Base-by-base conservation (phyloP, 1,140 invertebrate species). In the Ptiloglossa arizonensis region DNA sequence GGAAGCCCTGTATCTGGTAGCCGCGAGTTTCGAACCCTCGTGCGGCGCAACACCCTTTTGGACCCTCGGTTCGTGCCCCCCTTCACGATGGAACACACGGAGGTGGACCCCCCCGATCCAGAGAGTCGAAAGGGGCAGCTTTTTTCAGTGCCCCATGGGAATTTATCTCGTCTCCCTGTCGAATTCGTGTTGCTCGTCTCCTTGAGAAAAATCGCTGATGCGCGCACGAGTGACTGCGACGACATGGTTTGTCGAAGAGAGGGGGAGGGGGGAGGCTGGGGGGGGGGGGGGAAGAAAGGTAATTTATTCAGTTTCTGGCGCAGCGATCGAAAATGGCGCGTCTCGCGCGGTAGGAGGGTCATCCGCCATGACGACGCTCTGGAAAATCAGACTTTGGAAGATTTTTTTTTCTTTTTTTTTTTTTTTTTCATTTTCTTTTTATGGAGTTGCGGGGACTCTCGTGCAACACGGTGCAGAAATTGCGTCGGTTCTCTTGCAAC, bases 1-100 rank as follows among this genome's bases (percentile, higher is more conserved):
- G 66, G 62, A 87, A 66, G 9, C 70, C 41, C 68, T 67, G 78
- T 75, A 76, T 50, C 29, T 67, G n/a, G n/a, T n/a, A 9, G 24
- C 29, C 81, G 64, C 66, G 57, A 68, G 54, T 54, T 81, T 68
- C 77, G 50, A 32, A 32, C 13, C 52, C 60, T 44, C 9, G 3
- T 19, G 5, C 17, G n/a, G 15, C n/a, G n/a, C n/a, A n/a, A n/a
- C n/a, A n/a, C n/a, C n/a, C n/a, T n/a, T 70, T 44, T 56, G 72
- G 29, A 76, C 57, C 78, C 54, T 79, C n/a, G n/a, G n/a, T n/a
- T n/a, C 54, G n/a, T 38, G 8, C n/a, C 17, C 70, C 69, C 46
- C 13, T 73, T n/a, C n/a, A n/a, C 63, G 64, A 24, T 19, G 56
- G 52, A 73, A 62, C 54, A 69, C 24, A 27, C 22, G n/a, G n/a